phyloP scores from a whole-genome alignment of 2,113 vertebrate species.

The Melospiza melodia region DNA sequence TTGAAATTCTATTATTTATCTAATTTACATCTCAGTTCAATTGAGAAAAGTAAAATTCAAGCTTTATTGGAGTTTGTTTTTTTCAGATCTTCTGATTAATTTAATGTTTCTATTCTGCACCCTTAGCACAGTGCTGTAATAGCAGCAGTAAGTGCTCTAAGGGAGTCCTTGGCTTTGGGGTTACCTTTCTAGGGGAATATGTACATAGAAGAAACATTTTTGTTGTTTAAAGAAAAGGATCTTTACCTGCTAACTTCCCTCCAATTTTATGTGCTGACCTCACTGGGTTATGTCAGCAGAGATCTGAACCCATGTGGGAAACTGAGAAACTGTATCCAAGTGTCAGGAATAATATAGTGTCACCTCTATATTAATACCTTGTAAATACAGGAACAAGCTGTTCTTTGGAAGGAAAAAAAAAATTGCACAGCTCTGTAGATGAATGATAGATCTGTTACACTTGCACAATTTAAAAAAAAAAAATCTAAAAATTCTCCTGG shows the following conservation, averaged over 20 bases:
- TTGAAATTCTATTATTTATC: not conserved
- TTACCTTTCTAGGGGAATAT: not conserved
- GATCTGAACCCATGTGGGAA: not conserved
- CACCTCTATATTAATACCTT: not conserved
- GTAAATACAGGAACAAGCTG: slow-evolving; percentile 1
- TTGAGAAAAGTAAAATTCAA: not conserved
- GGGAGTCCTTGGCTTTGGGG: not conserved
- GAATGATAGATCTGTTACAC: not conserved
- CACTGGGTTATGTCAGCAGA: not conserved
- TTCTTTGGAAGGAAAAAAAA: slow-evolving; percentile 14
- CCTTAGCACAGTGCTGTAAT: not conserved
- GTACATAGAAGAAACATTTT: not conserved
- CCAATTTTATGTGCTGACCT: not conserved
- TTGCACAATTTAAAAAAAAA: not conserved
- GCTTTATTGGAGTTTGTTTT: not conserved
- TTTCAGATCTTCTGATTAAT: not conserved
- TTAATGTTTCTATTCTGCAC: not conserved
- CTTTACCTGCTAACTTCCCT: not conserved
- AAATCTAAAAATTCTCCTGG: not conserved
- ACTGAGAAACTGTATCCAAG: not conserved
- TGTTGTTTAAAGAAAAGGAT: not conserved
- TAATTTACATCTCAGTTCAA: not conserved
- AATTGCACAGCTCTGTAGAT: not conserved
- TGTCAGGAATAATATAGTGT: not conserved
- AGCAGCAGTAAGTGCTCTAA: not conserved